phyloP scores from a whole-genome alignment of 2,888 invertebrate genomes.

The Nephrocerus scutellatus region DNA sequence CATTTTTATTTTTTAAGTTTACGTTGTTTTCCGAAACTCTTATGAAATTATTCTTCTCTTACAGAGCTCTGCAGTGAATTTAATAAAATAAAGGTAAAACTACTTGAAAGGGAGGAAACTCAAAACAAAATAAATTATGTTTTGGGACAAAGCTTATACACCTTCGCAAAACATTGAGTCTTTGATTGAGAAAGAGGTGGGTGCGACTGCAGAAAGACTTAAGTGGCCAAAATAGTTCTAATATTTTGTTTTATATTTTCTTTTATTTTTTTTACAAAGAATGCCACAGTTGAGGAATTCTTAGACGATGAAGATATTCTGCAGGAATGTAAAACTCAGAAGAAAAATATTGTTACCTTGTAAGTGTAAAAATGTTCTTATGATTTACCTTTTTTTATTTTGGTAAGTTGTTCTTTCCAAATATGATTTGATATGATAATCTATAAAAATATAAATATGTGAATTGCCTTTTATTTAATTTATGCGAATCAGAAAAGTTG shows the following conservation, averaged over 20 bases:
- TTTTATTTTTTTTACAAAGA: constrained; percentile 52
- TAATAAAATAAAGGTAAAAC: constrained; percentile 24
- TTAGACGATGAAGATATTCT: constrained; percentile 93
- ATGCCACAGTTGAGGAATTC: constrained; percentile 81
- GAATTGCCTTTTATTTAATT: too few species aligned
- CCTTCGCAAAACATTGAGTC: constrained; percentile 47
- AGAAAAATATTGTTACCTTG: constrained; percentile 86
- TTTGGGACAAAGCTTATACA: constrained; percentile 48
- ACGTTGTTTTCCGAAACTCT: constrained; percentile 1
- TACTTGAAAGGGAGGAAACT: constrained; percentile 13
- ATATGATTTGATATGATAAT: too few species aligned
- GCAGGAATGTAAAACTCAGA: constrained; percentile 90
- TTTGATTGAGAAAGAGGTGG: constrained; percentile 46
- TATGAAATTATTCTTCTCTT: constrained; percentile 8
- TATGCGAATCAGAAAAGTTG: too few species aligned
- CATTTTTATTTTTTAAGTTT: constrained; percentile 16
- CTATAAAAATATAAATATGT: too few species aligned
- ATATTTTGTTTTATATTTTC: constrained; percentile 5
- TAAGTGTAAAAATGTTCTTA: constrained; percentile 53
- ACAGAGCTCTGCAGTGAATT: constrained; percentile 27
- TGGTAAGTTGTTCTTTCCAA: neutral
- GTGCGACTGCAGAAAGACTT: too few species aligned
- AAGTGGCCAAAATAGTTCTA: too few species aligned
- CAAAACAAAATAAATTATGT: constrained; percentile 35
- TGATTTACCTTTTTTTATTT: neutral